These are phyloP conservation scores for Saturnia pavonia DNA, from an alignment of 2,888 invertebrate species.

Conservation along the genomic window DNA sequence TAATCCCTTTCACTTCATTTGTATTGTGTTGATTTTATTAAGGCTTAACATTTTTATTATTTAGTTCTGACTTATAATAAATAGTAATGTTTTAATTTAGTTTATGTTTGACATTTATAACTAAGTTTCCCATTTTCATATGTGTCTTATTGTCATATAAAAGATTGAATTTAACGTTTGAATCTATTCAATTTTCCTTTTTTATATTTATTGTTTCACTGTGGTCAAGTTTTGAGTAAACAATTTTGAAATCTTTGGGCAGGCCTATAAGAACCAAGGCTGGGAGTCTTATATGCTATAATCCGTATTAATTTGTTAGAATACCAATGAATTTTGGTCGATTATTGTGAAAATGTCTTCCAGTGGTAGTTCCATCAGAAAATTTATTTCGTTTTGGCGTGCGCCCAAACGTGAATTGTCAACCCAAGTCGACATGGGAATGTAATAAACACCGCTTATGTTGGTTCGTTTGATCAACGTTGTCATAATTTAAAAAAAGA, in stretches of 20 bases:
- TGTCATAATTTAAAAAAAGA: conserved; percentile 44
- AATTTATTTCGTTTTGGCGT: not conserved
- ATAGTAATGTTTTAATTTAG: not conserved
- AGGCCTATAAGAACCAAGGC: not conserved
- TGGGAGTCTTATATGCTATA: too few species aligned
- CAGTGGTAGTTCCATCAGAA: not conserved
- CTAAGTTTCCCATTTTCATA: too few species aligned
- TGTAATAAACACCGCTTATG: not conserved
- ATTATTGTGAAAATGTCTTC: not conserved
- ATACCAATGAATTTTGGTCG: not conserved
- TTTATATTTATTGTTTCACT: too few species aligned
- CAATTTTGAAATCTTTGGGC: not conserved
- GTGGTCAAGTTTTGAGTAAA: not conserved
- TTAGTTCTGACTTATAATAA: not conserved
- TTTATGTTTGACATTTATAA: not conserved
- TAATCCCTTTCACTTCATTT: conserved; percentile 11
- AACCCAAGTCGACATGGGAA: not conserved
- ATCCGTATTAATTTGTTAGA: not conserved
- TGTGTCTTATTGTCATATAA: too few species aligned
- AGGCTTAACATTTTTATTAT: not conserved
- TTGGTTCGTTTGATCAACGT: conserved; percentile 39
- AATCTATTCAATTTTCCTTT: too few species aligned
- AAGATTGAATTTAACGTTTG: too few species aligned
- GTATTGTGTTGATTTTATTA: not conserved
- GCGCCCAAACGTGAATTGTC: not conserved